These are phyloP conservation scores for Platysternon megacephalum DNA, from an alignment of 2,113 vertebrate genomes.

Conservation along the genomic window DNA sequence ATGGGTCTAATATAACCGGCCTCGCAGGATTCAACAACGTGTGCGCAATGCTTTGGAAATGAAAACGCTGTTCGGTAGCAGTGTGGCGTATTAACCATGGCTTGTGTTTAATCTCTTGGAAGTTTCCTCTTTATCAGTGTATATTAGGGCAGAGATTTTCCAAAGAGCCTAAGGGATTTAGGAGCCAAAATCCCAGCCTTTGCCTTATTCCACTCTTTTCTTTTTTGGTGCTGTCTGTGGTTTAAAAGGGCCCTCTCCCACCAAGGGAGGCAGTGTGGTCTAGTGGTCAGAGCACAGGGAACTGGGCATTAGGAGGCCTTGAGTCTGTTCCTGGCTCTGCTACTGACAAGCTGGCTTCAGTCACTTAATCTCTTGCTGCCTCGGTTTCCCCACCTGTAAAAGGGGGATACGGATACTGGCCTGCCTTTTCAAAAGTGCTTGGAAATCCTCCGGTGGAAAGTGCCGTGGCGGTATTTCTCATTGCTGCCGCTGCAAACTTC, in stretches of 20 bases:
- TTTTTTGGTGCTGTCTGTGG: neutral
- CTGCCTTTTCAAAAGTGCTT: neutral
- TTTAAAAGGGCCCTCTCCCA: neutral
- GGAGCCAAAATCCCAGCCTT: neutral
- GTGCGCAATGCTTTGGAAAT: conserved; percentile 32
- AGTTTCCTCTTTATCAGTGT: neutral
- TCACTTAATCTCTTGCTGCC: accelerated
- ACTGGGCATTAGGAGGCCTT: neutral
- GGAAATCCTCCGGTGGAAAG: neutral
- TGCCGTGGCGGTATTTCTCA: neutral
- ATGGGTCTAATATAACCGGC: neutral
- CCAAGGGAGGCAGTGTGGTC: neutral
- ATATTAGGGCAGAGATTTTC: accelerated
- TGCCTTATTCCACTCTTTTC: neutral
- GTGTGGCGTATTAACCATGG: conserved; percentile 21
- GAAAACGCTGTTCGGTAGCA: neutral
- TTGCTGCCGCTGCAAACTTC: neutral
- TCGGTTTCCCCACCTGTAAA: accelerated
- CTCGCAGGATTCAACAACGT: conserved; percentile 48
- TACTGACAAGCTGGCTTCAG: accelerated
- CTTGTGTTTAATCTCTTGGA: conserved; percentile 27
- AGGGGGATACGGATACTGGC: accelerated
- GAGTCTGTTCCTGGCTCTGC: accelerated
- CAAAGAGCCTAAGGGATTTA: accelerated
- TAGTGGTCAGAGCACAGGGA: neutral